phyloP scores from a whole-genome alignment of 2,888 invertebrate species.

The Cataglyphis albicans region DNA sequence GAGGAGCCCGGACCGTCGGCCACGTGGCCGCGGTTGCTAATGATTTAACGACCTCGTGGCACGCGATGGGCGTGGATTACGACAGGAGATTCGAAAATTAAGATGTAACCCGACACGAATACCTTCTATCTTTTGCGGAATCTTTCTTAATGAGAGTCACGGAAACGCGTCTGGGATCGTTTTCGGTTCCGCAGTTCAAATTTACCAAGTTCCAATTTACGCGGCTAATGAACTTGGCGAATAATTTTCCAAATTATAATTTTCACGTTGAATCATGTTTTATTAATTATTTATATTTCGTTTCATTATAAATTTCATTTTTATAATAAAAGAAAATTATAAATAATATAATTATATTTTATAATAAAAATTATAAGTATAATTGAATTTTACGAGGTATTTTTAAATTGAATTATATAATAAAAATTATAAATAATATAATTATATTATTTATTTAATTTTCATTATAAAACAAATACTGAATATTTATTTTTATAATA shows the following conservation, averaged over 20 bases:
- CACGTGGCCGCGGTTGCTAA: conserved; percentile 79
- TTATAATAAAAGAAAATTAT: not conserved
- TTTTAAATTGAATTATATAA: too few relatives aligned
- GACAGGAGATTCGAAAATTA: conserved; percentile 76
- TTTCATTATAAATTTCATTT: not conserved
- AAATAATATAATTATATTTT: too few relatives aligned
- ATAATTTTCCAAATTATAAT: not conserved
- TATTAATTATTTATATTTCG: not conserved
- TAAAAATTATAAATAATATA: too few relatives aligned
- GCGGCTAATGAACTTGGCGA: not conserved
- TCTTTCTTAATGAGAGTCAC: conserved; percentile 68
- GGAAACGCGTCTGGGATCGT: conserved; percentile 58
- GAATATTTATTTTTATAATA: too few relatives aligned
- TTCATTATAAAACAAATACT: too few relatives aligned
- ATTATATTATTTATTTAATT: too few relatives aligned
- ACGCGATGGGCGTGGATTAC: conserved; percentile 83
- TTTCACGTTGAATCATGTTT: not conserved
- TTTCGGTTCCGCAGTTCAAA: conserved; percentile 29
- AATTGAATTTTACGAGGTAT: too few relatives aligned
- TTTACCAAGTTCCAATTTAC: not conserved
- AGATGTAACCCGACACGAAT: conserved; percentile 77
- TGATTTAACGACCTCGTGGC: conserved; percentile 83
- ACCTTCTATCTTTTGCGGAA: conserved; percentile 68
- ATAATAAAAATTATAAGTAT: too few relatives aligned
- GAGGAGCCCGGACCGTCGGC: conserved; percentile 66